Evolutionary conservation across 2,888 invertebrate species (phyloP), one percentile per base, ranked within the genome.

Genomic region (Elgonia sp.): DNA sequence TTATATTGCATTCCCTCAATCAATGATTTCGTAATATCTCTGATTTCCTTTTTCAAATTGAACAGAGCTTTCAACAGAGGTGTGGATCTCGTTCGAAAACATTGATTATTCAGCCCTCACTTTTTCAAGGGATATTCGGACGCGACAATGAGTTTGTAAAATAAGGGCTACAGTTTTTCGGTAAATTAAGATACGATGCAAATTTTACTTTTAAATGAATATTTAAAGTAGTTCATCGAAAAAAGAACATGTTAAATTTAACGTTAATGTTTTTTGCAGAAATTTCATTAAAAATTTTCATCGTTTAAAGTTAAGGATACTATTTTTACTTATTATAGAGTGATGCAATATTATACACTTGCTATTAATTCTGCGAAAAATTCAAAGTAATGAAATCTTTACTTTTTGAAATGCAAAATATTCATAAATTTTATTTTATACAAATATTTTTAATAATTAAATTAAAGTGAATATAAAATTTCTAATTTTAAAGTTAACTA

Each of bases 11-110:
- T 70, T 72, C 72, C 57, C 53, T 20, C 21, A 81, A 81, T 81
- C 80, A 81, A 70, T 62, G 70, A 81, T 63, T 81, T 81, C 40
- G 62, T 37, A 72, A 70, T 81, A 81, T 81, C 60, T 46, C 46
- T 63, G 57, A 81, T 81, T 70, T 81, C 62, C 80, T 42, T 70
- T 60, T 57, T 50, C 62, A 60, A 72, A 81, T 80, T 80, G 46
- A 21, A 81, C 39, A 72, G 46, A 67, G 37, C 21, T 57, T 57
- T 40, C 37, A 18, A 70, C 50, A 70, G 46, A 46, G 50, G 29
- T 46, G 37, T 70, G n/a, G n/a, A n/a, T n/a, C n/a, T n/a, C n/a
- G n/a, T n/a, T 50, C 21, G 12, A 50, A 65, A 62, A 70, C 40
- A 70, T 80, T 62, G 60, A 80, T 80, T 70, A 80, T 60, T 79